Evolutionary conservation across 2,113 vertebrate species (phyloP).

Genomic region (Pelmatolapia mariae): DNA sequence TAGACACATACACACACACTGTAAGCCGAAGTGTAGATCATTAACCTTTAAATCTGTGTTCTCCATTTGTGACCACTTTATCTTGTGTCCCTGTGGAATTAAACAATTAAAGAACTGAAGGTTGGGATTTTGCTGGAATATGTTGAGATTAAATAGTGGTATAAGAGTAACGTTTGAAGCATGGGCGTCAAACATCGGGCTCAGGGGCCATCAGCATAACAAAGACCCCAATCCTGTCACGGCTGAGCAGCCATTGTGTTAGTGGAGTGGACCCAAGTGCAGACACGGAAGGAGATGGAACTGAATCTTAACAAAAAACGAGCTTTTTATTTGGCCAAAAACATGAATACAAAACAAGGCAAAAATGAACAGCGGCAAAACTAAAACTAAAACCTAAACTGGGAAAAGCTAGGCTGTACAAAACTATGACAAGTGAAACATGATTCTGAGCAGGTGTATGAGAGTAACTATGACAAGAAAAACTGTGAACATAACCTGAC

Average conservation of each 20-base stretch:
- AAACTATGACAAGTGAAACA: neutral
- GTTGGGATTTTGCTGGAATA: neutral
- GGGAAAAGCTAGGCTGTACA: accelerated
- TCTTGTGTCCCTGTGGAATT: neutral
- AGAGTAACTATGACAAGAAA: neutral
- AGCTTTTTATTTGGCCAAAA: neutral
- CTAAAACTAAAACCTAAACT: neutral
- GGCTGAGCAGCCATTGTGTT: neutral
- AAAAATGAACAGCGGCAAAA: neutral
- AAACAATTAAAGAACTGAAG: neutral
- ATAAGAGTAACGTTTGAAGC: neutral
- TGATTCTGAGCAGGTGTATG: neutral
- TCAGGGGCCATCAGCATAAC: neutral
- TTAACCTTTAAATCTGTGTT: neutral
- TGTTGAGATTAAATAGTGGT: neutral
- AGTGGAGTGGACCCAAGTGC: neutral
- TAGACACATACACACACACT: neutral
- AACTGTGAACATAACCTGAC: neutral
- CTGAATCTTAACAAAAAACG: neutral
- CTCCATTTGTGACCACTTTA: neutral
- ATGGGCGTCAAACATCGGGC: neutral
- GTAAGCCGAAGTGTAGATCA: accelerated
- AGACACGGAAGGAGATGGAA: accelerated
- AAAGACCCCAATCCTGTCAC: neutral
- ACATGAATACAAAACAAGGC: neutral